A percentile compares a stretch with the other conserved stretches of the same genome.
Conservation (phyloP, 2,113 vertebrate species). For the Prionailurus bengalensis region DNA sequence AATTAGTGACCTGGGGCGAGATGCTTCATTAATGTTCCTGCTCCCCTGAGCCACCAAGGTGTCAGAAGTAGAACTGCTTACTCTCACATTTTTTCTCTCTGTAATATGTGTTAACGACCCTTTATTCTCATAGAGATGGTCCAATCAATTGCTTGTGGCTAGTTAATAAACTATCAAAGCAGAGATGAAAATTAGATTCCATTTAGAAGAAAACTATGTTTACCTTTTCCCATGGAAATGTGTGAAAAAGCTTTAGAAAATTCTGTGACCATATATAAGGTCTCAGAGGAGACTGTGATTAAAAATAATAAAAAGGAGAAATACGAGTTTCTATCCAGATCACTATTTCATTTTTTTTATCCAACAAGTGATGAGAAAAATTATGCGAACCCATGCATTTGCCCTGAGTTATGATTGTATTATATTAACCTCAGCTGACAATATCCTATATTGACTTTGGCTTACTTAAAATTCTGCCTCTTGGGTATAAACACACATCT, state of each 20-base stretch:
- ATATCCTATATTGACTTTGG: background rate
- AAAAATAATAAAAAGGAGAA: slow-evolving; percentile 58
- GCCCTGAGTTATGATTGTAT: background rate
- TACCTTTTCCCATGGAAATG: background rate
- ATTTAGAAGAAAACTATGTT: slow-evolving; percentile 30
- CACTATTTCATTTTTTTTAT: slow-evolving; percentile 40
- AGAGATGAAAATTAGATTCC: slow-evolving; percentile 24
- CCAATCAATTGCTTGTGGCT: background rate
- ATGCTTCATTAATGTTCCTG: slow-evolving; percentile 51
- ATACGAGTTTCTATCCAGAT: slow-evolving; percentile 44
- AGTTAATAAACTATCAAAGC: background rate
- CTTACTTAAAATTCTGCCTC: slow-evolving; percentile 69
- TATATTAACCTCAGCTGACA: slow-evolving; percentile 49
- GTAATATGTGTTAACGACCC: background rate
- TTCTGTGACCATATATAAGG: background rate
- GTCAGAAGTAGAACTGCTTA: slow-evolving; percentile 42
- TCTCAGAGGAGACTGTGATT: slow-evolving; percentile 3
- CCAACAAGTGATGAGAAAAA: slow-evolving; percentile 64
- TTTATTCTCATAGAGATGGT: slow-evolving; percentile 55
- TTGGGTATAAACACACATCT: slow-evolving; percentile 35
- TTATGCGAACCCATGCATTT: background rate
- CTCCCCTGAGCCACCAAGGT: background rate
- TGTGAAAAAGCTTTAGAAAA: slow-evolving; percentile 8
- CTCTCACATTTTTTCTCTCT: slow-evolving; percentile 14
- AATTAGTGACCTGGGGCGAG: background rate